A percentile compares a stretch with the other conserved stretches of the same genome.
phyloP scores from a whole-genome alignment of 1,140 invertebrate genomes.

The Hyposmocoma kahamanoa region DNA sequence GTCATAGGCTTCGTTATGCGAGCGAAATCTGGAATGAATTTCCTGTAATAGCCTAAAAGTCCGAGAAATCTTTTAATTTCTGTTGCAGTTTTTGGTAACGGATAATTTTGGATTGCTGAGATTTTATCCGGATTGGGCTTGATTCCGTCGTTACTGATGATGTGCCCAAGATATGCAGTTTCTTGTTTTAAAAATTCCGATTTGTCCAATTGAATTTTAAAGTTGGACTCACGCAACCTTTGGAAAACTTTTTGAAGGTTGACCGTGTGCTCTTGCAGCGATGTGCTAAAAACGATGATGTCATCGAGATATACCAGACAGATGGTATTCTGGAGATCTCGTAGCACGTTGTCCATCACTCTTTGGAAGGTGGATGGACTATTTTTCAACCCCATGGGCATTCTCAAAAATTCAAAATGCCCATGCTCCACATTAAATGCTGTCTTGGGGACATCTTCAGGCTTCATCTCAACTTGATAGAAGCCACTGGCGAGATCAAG shows the following conservation, averaged over 20 bases:
- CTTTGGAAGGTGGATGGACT: too few species aligned
- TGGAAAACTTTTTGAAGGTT: constrained; percentile 22
- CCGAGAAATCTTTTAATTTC: constrained; percentile 25
- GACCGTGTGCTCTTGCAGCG: constrained; percentile 22
- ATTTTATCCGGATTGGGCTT: too few species aligned
- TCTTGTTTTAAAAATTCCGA: too few species aligned
- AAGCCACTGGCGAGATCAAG: constrained; percentile 68
- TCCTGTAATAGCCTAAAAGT: too few species aligned
- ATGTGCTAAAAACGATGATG: too few species aligned
- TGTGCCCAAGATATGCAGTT: constrained; percentile 24
- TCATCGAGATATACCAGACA: too few species aligned
- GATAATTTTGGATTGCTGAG: not conserved
- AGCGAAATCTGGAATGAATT: too few species aligned
- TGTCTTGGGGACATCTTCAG: constrained; percentile 44
- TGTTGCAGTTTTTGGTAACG: constrained; percentile 6
- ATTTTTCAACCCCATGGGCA: constrained; percentile 14
- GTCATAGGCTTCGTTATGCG: constrained; percentile 23
- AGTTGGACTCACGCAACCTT: constrained; percentile 19
- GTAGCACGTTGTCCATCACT: too few species aligned
- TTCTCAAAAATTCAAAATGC: constrained; percentile 34
- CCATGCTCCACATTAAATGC: constrained; percentile 39
- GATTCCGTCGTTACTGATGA: constrained; percentile 21
- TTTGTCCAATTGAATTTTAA: constrained; percentile 23
- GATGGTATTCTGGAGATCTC: constrained; percentile 27
- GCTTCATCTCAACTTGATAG: constrained; percentile 59